Conservation (phyloP, 2,888 invertebrate genomes). For the Polietes domitor region DNA sequence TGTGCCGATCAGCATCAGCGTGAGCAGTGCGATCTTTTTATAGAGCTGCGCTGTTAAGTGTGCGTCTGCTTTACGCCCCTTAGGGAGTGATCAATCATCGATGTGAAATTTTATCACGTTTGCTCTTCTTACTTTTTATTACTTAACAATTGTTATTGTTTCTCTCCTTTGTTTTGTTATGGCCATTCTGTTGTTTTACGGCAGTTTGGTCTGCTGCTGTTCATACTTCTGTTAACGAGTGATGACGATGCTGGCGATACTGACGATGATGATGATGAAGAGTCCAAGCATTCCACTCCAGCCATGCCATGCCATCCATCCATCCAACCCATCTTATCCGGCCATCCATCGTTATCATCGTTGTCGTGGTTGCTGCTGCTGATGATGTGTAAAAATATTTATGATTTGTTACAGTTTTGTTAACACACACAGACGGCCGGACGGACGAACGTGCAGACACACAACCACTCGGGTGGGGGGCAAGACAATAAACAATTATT, state of each 20-base stretch:
- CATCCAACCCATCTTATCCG: slow-evolving; percentile 6
- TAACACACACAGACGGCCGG: slow-evolving; percentile 33
- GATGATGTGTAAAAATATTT: slow-evolving; percentile 64
- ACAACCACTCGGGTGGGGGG: background rate
- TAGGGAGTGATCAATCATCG: slow-evolving; percentile 66
- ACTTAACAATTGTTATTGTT: slow-evolving; percentile 56
- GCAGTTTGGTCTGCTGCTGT: background rate
- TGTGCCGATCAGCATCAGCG: background rate
- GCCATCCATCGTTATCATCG: slow-evolving; percentile 24
- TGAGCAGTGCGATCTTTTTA: background rate
- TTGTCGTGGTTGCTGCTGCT: slow-evolving; percentile 8
- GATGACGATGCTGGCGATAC: background rate
- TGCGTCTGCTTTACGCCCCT: slow-evolving; percentile 57
- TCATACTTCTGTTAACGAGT: slow-evolving; percentile 25
- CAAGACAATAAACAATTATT: slow-evolving; percentile 23
- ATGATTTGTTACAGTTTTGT: slow-evolving; percentile 65
- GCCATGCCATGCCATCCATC: background rate
- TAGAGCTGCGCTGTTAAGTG: slow-evolving; percentile 7
- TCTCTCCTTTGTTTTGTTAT: slow-evolving; percentile 41
- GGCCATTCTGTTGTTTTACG: slow-evolving; percentile 37
- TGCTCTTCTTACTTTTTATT: slow-evolving; percentile 61
- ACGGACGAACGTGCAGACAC: background rate
- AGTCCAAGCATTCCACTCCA: slow-evolving; percentile 15
- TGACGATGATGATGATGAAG: slow-evolving; percentile 36
- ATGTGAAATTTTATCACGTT: slow-evolving; percentile 66